Conservation (phyloP, 2,797 vertebrate genomes). For the Macroramphosus scolopax region DNA sequence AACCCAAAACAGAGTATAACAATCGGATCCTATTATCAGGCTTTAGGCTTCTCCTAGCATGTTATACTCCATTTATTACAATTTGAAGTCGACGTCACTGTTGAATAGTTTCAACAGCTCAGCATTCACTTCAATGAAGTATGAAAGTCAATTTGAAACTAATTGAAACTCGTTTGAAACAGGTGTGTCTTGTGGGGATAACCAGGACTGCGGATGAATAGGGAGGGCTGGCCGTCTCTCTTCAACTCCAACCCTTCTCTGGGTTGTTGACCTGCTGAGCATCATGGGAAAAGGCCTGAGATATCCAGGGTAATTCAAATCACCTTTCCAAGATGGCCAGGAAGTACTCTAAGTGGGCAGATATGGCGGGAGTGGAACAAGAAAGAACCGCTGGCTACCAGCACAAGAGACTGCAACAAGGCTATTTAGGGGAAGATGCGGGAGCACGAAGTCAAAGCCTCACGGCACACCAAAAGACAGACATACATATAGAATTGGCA, state of each 20-base stretch:
- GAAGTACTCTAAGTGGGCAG: constrained; percentile 84
- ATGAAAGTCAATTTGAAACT: too few species aligned
- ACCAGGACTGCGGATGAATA: constrained; percentile 10
- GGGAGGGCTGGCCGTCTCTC: constrained; percentile 11
- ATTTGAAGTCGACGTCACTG: too few species aligned
- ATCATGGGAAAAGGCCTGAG: constrained; percentile 78
- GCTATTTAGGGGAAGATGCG: constrained; percentile 83
- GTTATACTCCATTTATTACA: too few species aligned
- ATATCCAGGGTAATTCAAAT: constrained; percentile 85
- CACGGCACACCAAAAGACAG: constrained; percentile 74
- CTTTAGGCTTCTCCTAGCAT: too few species aligned
- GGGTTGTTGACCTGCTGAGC: constrained; percentile 71
- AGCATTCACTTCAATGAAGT: too few species aligned
- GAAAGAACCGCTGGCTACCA: constrained; percentile 82
- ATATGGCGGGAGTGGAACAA: constrained; percentile 86
- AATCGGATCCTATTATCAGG: too few species aligned
- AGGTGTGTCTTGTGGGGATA: too few species aligned
- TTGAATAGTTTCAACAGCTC: too few species aligned
- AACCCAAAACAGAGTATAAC: too few species aligned
- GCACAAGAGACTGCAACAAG: constrained; percentile 77
- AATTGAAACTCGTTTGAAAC: too few species aligned
- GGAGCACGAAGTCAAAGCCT: constrained; percentile 79
- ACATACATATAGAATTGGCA: neutral
- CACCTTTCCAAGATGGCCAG: constrained; percentile 82
- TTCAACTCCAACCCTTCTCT: constrained; percentile 20